Base-by-base conservation (phyloP, 2,113 vertebrate species). In the Amblyornis subalaris region DNA sequence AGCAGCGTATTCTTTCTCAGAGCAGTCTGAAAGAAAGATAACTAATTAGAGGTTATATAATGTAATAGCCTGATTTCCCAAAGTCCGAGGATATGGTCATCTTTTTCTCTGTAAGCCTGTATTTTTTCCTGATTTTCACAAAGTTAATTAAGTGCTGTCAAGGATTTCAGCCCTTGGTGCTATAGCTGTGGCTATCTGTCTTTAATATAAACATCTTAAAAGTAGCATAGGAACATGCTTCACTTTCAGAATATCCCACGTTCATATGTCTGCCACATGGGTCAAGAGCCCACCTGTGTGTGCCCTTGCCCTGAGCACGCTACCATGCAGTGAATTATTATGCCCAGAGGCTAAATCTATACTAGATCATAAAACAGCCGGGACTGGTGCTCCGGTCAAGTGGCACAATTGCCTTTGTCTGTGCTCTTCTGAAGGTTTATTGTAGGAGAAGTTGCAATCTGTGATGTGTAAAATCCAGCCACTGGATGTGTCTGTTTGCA, bases 241-340 rank as follows among this genome's bases (percentile, higher is more conserved):
- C 58, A n/a, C 14, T 38, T 78, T 60, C 70, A 60, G 66, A 82
- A 60, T 50, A 74, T 26, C 12, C 16, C 50, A 3, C 17, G 19
- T 40, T 83, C 11, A 7, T 14, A 38, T 1, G 5, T 7, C 14
- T 81, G 18, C 29, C 9, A 10, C 0, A 0, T 26, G 57, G 23
- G 19, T 62, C 38, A 70, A 62, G 54, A 64, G 61, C 58, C 61
- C 73, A 85, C 18, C 72, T 45, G 24, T 36, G 17, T 0, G 0
- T 26, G 47, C 6, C 26, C 38, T 36, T 55, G n/a, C 19, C 28
- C 40, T 69, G 16, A 79, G 33, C 53, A 14, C 9, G 17, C 8
- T 40, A 40, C 22, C 16, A 23, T 8, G 14, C 15, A 69, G 57
- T 33, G 20, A 55, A 51, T 31, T 29, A 13, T 29, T 64, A 38